Evolutionary conservation across 2,888 invertebrate genomes (phyloP), one percentile per base, ranked within the genome.

Genomic region (Teinopalpus imperialis): DNA sequence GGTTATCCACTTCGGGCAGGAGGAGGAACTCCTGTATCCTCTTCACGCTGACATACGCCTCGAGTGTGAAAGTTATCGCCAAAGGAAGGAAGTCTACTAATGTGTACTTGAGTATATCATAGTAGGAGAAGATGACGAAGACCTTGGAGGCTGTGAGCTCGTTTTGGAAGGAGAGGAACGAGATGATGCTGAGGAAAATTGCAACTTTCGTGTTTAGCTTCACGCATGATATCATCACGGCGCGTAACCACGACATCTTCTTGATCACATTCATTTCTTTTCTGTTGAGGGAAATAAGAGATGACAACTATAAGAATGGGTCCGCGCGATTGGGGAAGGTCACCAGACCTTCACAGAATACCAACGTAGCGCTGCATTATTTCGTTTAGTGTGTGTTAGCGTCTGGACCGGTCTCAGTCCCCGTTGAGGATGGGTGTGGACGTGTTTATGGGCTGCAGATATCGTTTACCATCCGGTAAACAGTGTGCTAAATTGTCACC

Each of bases 31-130:
- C 91, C 61, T 94, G 92, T 52, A 95, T 89, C 61, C 96, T 90
- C 31, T 89, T 90, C 13, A 94, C 90, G 12, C 95, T 94, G 0
- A 97, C 93, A 31, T 92, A 87, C 0, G 93, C 93, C 66, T 97
- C 97, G 0, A 95, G 90, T 0, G 93, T 90, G 61, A 93, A 93
- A 1, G 94, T 93, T 26, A 97, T 92, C 0, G 94, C 94, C 59
- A 92, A 87, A 0, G 97, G 96, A 59, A 96, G 93, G 69, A 94
- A 96, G 20, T 95, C 93, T 0, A 94, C 95, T 77, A 96, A 91
- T 0, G 93, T 92, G 44, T 94, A 92, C 30, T 95, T 92, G 2
- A 96, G 75, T 47, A 95, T 93, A 59, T 95, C 95, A 66, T 94
- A 96, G 57, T 95, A 93, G 0, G 96, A 93, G 16, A 95, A 93